Conservation (phyloP, 2,113 vertebrate genomes). For the Numenius arquata region DNA sequence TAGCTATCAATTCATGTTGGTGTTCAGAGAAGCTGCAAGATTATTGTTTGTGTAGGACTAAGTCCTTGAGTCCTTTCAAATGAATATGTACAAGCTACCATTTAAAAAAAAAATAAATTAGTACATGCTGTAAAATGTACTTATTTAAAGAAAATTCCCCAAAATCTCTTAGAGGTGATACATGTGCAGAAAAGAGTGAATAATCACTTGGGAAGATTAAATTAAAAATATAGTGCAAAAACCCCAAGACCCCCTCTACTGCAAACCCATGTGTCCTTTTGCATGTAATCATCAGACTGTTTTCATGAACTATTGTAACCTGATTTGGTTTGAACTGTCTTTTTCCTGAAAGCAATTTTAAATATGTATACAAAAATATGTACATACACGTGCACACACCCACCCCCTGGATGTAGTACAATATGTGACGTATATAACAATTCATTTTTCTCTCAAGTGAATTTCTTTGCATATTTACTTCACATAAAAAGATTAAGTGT, state of each 20-base stretch:
- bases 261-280: not conserved
- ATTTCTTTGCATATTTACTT: not conserved
- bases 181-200: not conserved
- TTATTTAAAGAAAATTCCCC: not conserved
- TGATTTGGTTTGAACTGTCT: not conserved
- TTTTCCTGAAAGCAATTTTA: not conserved
- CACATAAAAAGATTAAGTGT: not conserved
- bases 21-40: not conserved
- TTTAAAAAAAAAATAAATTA: not conserved
- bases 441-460: not conserved
- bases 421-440: not conserved
- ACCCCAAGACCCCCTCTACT: not conserved
- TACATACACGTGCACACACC: accelerated
- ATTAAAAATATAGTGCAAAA: not conserved
- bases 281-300: not conserved
- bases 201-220: not conserved
- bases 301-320: not conserved
- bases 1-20: not conserved
- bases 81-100: not conserved
- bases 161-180: not conserved
- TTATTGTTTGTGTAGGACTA: not conserved
- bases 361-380: not conserved
- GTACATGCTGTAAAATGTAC: not conserved
- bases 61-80: not conserved
- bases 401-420: not conserved